Percentiles rank a stretch among this genome's conserved stretches.
Evolutionary conservation across 1,140 invertebrate genomes (phyloP).

Genomic region (Melipona quadrifasciata): DNA sequence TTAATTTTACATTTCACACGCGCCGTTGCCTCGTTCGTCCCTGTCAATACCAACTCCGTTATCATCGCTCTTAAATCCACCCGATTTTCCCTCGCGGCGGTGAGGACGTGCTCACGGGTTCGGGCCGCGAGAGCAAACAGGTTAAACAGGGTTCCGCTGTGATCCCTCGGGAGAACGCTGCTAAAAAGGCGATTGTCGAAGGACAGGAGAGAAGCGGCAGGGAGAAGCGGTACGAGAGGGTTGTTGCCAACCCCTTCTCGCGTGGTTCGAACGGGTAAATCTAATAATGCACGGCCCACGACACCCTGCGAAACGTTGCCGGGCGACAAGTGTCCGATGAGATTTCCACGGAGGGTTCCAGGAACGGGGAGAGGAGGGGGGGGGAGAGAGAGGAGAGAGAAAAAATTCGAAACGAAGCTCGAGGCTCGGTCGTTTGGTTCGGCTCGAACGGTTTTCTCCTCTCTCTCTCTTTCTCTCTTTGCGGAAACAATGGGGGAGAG

Average conservation of each 20-base stretch:
- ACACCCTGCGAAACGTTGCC: conserved; percentile 54
- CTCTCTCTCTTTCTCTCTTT: not conserved
- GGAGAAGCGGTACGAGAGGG: not conserved
- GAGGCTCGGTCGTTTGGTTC: not conserved
- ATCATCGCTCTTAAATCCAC: conserved; percentile 28
- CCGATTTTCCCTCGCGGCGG: conserved; percentile 30
- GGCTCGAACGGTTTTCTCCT: conserved; percentile 8
- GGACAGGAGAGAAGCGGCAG: not conserved
- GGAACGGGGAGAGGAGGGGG: no score
- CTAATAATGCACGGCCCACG: conserved; percentile 56
- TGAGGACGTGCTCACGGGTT: not conserved
- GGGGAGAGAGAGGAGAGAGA: conserved; percentile 6
- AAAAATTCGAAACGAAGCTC: conserved; percentile 21
- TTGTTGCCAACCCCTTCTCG: conserved; percentile 44
- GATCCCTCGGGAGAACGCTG: conserved; percentile 32
- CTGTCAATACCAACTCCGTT: not conserved
- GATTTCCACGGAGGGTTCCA: not conserved
- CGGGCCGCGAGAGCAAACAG: conserved; percentile 51
- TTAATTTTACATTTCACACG: not conserved
- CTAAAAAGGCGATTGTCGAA: conserved; percentile 43
- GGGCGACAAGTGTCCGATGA: conserved; percentile 44
- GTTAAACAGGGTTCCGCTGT: conserved; percentile 54
- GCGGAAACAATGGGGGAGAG: conserved; percentile 18
- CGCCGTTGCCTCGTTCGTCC: not conserved
- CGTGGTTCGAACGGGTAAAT: conserved; percentile 57